Base-by-base conservation (phyloP, 2,113 vertebrate species). In the Mesitornis unicolor region DNA sequence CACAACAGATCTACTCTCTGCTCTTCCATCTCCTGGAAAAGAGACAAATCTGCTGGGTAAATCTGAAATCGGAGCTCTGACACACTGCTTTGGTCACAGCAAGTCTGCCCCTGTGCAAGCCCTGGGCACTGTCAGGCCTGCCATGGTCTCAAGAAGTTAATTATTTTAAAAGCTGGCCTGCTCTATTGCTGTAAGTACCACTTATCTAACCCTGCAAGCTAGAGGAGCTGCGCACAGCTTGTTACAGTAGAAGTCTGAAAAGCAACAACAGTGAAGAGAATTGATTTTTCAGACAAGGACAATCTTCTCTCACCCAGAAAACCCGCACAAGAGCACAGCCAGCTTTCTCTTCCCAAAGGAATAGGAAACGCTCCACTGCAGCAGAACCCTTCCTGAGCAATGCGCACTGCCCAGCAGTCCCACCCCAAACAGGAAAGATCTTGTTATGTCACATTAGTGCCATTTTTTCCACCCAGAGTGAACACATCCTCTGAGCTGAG, bases 381-480 rank as follows among this genome's bases (percentile, higher is more conserved):
- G 42, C 13, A 36, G 78, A 95, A 28, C 9, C 36, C 29, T 8
- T 65, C 75, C 82, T 42, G 38, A 81, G 47, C 8, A 38, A n/a
- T 68, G 50, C 36, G 3, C 9, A 5, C 63, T 29, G 63, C 63
- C 69, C 51, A 47, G 9, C 26, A 42, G 60, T 24, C 57, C 57
- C 82, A 65, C n/a, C 24, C 4, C 2, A 10, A 42, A 33, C 12
- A 47, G 64, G 73, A 56, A 35, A 57, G 36, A 12, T 48, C 2
- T 1, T 45, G 54, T 26, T 28, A 25, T 31, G 82, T 31, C 81
- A 59, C 8, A 8, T 51, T 33, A 84, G 42, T 21, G 26, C 54
- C 0, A 0, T 3, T 17, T 64, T 85, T 38, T 69, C 26, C 7
- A 47, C 26, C 26, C 33, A 33, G 29, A 77, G 35, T 2, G 6